Percentiles rank a stretch among this genome's conserved stretches.
Conservation (phyloP, 2,113 vertebrate species). For the Oncorhynchus clarkii region DNA sequence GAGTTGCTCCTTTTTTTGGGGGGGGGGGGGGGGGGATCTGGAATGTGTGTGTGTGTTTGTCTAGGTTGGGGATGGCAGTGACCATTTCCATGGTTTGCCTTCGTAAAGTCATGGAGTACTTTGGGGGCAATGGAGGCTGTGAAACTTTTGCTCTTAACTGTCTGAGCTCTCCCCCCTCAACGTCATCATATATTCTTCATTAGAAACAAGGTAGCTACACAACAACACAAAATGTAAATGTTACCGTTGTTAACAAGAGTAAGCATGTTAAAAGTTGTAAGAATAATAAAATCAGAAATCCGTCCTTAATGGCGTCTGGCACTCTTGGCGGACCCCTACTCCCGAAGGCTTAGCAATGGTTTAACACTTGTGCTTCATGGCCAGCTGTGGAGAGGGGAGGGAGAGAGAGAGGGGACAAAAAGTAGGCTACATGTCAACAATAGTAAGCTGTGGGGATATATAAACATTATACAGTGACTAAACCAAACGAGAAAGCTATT, state of each 20-base stretch:
- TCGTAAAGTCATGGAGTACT: background rate
- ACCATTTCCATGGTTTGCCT: background rate
- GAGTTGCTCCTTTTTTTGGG: too few relatives aligned
- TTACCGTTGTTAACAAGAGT: slow-evolving; percentile 59
- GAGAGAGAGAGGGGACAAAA: slow-evolving; percentile 18
- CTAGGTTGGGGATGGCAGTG: background rate
- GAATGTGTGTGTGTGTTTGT: too few relatives aligned
- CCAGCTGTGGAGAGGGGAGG: slow-evolving; percentile 80
- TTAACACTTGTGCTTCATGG: slow-evolving; percentile 98
- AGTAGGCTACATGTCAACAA: background rate
- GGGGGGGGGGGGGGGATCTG: too few relatives aligned
- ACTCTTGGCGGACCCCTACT: slow-evolving; percentile 52
- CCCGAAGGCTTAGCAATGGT: slow-evolving; percentile 67
- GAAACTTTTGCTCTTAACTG: background rate
- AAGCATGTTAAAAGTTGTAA: slow-evolving; percentile 51
- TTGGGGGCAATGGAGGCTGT: slow-evolving; percentile 20
- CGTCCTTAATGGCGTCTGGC: slow-evolving; percentile 44
- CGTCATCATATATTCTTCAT: slow-evolving; percentile 10
- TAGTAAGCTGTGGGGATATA: background rate
- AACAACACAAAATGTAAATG: slow-evolving; percentile 42
- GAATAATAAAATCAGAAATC: slow-evolving; percentile 55
- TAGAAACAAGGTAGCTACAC: slow-evolving; percentile 30
- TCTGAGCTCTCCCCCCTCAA: background rate
- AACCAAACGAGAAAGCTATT: background rate
- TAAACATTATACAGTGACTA: background rate